Evolutionary conservation across 2,888 invertebrate genomes (phyloP), one percentile per base, ranked within the genome.

Genomic region (Sminthurinus aureus): DNA sequence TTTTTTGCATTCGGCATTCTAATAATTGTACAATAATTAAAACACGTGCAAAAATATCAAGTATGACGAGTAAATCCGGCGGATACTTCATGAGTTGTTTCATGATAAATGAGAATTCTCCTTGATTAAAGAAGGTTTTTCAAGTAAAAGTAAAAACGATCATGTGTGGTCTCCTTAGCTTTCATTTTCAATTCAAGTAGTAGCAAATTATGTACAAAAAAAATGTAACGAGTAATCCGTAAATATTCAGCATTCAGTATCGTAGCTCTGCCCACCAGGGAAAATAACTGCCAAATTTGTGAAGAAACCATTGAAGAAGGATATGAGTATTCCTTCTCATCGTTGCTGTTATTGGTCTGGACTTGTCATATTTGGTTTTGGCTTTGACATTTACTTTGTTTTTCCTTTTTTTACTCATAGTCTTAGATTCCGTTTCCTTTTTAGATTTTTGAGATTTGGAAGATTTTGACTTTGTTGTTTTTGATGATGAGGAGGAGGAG

Each of bases 221-320:
- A 66, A 66, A 38, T 38, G 38, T 1, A 38, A 38, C 1, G 38
- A 38, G 38, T 38, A 38, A 38, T 38, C 38, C 1, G 38, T 38
- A 38, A 6, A 38, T 38, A 4, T 38, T 38, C 38, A 38, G 3
- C 38, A 38, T 6, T 73, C 38, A 26, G 38, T 88, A 88, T 18
- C 84, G 85, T 18, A 88, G 84, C 84, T 87, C 84, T 18, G 88
- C 88, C 88, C 88, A 88, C 88, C 88, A 88, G 15, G 88, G 88
- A 74, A 88, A 85, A 79, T 87, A 87, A 50, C 79, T 85, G 22
- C 87, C 87, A 82, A 86, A 87, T 81, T 86, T 87, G 38, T 85
- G 86, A 58, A 87, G 83, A 26, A 88, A 88, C 88, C 88, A 88
- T 38, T 86, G 87, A n/a, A 86, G 84, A 58, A 88, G 83, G 26